These are phyloP conservation scores for Cotesia congregata DNA, from an alignment of 2,888 invertebrate species.

Conservation along the genomic window DNA sequence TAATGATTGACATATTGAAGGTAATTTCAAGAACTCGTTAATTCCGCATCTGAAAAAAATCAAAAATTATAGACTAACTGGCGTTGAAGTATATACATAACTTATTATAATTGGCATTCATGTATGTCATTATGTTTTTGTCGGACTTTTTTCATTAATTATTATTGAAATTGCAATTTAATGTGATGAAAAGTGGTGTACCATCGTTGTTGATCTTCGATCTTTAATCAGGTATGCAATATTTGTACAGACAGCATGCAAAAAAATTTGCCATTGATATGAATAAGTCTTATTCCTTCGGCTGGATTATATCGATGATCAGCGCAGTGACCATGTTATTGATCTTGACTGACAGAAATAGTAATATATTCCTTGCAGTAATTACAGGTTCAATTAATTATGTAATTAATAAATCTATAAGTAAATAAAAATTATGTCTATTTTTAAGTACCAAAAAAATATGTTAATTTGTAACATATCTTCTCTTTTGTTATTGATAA, in stretches of 20 bases:
- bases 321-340: background rate
- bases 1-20: background rate
- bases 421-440: no score
- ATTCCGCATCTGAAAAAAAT: background rate
- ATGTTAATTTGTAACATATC: no score
- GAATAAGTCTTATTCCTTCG: background rate
- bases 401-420: no score
- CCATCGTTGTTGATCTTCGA: background rate
- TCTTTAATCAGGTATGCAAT: background rate
- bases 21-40: background rate
- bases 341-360: background rate
- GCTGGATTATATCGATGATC: background rate
- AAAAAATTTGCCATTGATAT: background rate
- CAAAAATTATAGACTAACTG: background rate
- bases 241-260: background rate
- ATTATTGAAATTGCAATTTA: background rate
- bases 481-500: no score
- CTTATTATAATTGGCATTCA: background rate
- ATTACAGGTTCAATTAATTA: no score
- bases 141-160: background rate
- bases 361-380: background rate
- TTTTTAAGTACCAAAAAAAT: no score
- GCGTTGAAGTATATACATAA: background rate
- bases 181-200: background rate
- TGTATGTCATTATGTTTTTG: background rate